Evolutionary conservation across 2,888 invertebrate genomes (phyloP), one percentile per base, ranked within the genome.

Genomic region (Parnassius apollo): DNA sequence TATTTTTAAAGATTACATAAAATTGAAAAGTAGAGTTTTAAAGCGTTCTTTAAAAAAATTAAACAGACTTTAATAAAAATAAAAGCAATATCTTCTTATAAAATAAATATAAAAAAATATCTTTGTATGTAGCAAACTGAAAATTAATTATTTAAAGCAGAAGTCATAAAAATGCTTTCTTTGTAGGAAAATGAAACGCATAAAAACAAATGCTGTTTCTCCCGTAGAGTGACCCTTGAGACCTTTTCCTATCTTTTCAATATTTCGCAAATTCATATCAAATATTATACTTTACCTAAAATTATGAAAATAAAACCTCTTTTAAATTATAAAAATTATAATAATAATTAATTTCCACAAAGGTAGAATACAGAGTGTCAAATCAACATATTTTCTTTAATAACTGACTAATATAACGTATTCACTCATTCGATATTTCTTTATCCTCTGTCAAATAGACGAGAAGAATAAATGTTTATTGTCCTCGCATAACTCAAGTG

Each of bases 401-500:
- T 13, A 12, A 49, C 51, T 51, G 44, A 8, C 73, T 65, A n/a
- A 85, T 82, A 82, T 82, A 83, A 83, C 80, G 80, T 81, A 83
- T 78, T 84, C 85, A 80, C 82, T 86, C 86, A 69, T 71, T 72
- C 69, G 66, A 70, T 71, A 69, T 70, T 88, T 86, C 85, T 86
- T 83, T 83, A 86, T 88, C 86, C 85, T 86, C 84, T 86, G 87
- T 89, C 88, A 88, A 86, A 88, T 86, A 88, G 86, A 86, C 83
- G 85, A 82, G 83, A 79, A 87, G 87, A 88, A 91, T 91, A 90
- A 91, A 89, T 87, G 88, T 91, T 89, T 91, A 91, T 90, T 89
- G 88, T 90, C 85, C 83, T 83, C 85, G 86, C 89, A 91, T 91
- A 90, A 90, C 86, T 90, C 87, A 86, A 90, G 87, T 91, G 90